Conservation (phyloP, 2,888 invertebrate genomes). For the Athetis lepigone region DNA sequence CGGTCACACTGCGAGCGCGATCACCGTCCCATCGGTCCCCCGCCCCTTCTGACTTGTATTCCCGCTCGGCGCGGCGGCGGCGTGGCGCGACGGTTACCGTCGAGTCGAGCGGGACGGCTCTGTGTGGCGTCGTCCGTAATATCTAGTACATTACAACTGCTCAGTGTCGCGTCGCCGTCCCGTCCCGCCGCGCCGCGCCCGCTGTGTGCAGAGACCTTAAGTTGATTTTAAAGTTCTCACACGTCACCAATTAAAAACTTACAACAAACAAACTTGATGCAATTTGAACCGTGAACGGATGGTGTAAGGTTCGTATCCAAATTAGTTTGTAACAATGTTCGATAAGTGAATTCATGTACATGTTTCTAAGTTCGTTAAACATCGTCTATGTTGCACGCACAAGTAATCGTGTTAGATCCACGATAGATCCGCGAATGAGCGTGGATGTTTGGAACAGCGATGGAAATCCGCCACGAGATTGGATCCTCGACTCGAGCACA, state of each 20-base stretch:
- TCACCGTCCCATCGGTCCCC: too few relatives aligned
- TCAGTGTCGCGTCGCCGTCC: too few relatives aligned
- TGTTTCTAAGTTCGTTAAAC: slow-evolving; percentile 46
- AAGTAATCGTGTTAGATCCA: slow-evolving; percentile 54
- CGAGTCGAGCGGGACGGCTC: too few relatives aligned
- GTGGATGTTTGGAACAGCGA: slow-evolving; percentile 49
- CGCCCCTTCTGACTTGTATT: too few relatives aligned
- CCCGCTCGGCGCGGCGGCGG: too few relatives aligned
- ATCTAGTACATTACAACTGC: too few relatives aligned
- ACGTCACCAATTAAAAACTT: slow-evolving; percentile 43
- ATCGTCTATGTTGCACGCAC: slow-evolving; percentile 48
- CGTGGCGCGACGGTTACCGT: too few relatives aligned
- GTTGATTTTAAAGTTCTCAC: slow-evolving; percentile 26
- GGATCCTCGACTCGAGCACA: slow-evolving; percentile 31
- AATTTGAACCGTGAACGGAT: slow-evolving; percentile 24
- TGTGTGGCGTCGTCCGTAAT: too few relatives aligned
- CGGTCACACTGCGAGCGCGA: too few relatives aligned
- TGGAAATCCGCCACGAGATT: slow-evolving; percentile 63
- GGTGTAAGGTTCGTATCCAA: slow-evolving; percentile 30
- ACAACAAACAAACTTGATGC: slow-evolving; percentile 19
- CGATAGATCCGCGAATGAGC: slow-evolving; percentile 51
- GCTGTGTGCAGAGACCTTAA: too few relatives aligned
- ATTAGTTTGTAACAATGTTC: slow-evolving; percentile 43
- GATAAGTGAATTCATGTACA: slow-evolving; percentile 34
- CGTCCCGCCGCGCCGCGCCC: too few relatives aligned